A percentile compares a stretch with the other conserved stretches of the same genome.
Evolutionary conservation across 1,140 invertebrate genomes (phyloP).

Genomic region (Trichonephila clavipes): DNA sequence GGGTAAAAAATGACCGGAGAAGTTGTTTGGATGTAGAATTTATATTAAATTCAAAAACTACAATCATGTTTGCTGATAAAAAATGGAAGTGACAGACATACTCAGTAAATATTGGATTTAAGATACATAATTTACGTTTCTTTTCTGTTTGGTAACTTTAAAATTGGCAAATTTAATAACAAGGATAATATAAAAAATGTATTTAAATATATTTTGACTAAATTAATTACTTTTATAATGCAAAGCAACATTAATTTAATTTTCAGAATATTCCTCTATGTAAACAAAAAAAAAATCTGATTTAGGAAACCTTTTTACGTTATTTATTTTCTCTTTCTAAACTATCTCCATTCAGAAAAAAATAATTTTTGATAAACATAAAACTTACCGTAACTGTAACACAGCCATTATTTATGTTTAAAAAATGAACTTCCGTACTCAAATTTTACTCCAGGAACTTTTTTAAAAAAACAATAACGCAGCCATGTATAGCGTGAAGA

Average conservation of each 20-base stretch:
- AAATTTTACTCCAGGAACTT: slow-evolving; percentile 23
- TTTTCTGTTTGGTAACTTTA: too few species aligned
- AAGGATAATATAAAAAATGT: too few species aligned
- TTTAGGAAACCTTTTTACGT: neutral
- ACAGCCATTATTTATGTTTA: neutral
- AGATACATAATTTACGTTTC: too few species aligned
- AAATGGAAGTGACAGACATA: too few species aligned
- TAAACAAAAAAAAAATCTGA: neutral
- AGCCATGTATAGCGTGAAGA: neutral
- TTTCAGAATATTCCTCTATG: neutral
- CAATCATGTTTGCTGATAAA: too few species aligned
- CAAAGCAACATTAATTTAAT: neutral
- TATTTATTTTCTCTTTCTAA: neutral
- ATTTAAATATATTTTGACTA: too few species aligned
- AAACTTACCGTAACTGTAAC: slow-evolving; percentile 14
- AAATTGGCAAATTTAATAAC: too few species aligned
- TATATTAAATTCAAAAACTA: too few species aligned
- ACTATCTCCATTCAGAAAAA: neutral
- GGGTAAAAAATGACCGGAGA: too few species aligned
- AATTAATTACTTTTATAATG: neutral
- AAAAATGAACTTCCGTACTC: slow-evolving; percentile 29
- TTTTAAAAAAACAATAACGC: slow-evolving; percentile 25
- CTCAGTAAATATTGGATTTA: too few species aligned
- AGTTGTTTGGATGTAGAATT: too few species aligned
- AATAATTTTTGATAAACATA: neutral